Conservation (phyloP, 2,797 vertebrate species). For the Chaetophractus vellerosus region DNA sequence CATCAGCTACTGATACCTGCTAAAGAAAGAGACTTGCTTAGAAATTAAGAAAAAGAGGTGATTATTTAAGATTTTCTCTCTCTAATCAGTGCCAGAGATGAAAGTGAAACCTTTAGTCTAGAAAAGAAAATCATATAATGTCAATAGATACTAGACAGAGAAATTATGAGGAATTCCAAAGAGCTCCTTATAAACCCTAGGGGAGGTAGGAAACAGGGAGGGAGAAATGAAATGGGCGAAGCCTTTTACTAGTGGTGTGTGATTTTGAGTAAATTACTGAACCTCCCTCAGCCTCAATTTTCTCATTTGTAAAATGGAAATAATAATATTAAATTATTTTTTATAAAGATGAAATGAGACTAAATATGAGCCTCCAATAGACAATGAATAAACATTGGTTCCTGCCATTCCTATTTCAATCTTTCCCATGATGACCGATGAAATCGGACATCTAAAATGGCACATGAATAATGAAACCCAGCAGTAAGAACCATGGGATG, state of each 20-base stretch:
- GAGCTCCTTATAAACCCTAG: not conserved
- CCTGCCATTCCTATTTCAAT: not conserved
- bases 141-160: not conserved
- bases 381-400: not conserved
- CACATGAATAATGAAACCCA: not conserved
- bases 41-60: not conserved
- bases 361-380: not conserved
- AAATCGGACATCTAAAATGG: slow-evolving; percentile 1
- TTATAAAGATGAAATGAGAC: slow-evolving; percentile 3
- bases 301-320: not conserved
- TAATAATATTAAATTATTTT: not conserved
- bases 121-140: not conserved
- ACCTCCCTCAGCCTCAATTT: slow-evolving; percentile 10
- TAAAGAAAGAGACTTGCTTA: slow-evolving; percentile 86
- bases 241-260: not conserved
- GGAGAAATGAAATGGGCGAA: not conserved
- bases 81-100: not conserved
- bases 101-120: not conserved
- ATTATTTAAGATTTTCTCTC: not conserved
- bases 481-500: not conserved
- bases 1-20: slow-evolving; percentile 94
- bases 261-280: not conserved
- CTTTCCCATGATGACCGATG: not conserved
- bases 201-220: not conserved
- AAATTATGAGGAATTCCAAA: not conserved